Conservation (phyloP, 1,140 invertebrate species). For the Nephotettix cincticeps region DNA sequence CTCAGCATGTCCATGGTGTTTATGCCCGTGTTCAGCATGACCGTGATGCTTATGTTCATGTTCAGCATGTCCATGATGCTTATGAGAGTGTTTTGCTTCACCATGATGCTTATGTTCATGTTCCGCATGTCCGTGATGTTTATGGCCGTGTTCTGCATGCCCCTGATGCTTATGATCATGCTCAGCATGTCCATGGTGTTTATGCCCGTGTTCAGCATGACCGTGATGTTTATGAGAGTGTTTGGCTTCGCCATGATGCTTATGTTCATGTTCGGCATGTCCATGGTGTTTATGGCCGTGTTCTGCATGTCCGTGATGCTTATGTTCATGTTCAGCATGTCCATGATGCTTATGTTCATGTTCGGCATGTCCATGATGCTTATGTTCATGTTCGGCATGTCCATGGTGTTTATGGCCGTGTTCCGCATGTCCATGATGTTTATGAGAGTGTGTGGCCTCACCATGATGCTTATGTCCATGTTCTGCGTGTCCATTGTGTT, state of each 20-base stretch:
- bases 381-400: slow-evolving; percentile 5
- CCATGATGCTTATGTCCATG: slow-evolving; percentile 28
- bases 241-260: not conserved
- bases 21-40: slow-evolving; percentile 17
- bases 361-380: slow-evolving; percentile 16
- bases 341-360: slow-evolving; percentile 23
- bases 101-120: slow-evolving; percentile 25
- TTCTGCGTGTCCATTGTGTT: slow-evolving; percentile 24
- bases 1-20: not conserved
- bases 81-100: slow-evolving; percentile 15
- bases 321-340: slow-evolving; percentile 8
- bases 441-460: slow-evolving; percentile 20
- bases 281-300: slow-evolving; percentile 17
- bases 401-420: slow-evolving; percentile 18
- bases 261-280: not conserved
- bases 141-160: slow-evolving; percentile 25
- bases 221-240: slow-evolving; percentile 11
- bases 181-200: slow-evolving; percentile 15
- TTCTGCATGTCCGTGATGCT: slow-evolving; percentile 6
- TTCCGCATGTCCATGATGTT: slow-evolving; percentile 19
- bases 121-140: slow-evolving; percentile 27
- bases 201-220: not conserved
- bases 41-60: slow-evolving; percentile 21
- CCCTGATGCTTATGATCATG: slow-evolving; percentile 27
- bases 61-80: slow-evolving; percentile 21